Conservation (phyloP, 1,140 invertebrate species). For the Maconellicoccus hirsutus region DNA sequence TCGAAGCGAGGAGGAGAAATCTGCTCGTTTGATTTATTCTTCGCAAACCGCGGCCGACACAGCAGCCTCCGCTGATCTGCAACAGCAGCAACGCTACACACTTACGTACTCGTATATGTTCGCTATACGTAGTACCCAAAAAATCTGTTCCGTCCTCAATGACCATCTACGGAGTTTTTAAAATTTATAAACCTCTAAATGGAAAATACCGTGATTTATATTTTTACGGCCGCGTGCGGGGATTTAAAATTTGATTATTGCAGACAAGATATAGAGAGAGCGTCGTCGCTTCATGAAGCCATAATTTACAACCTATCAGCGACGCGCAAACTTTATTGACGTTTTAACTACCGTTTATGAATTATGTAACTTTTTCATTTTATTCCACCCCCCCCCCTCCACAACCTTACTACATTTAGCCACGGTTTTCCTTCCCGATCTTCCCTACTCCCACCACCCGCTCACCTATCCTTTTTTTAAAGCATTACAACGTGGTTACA, state of each 20-base stretch:
- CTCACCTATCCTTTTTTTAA: no score
- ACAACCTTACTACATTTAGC: no score
- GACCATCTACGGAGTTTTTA: background rate
- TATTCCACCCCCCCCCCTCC: no score
- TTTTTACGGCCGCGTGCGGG: background rate
- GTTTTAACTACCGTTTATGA: background rate
- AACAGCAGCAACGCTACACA: no score
- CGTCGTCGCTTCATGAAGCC: background rate
- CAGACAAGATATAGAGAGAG: background rate
- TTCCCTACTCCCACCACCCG: no score
- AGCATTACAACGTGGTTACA: no score
- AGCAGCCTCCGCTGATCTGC: no score
- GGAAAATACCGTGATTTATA: background rate
- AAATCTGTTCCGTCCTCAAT: background rate
- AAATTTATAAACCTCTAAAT: background rate
- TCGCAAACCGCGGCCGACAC: background rate
- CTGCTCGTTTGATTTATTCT: background rate
- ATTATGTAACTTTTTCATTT: background rate
- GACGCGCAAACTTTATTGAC: background rate
- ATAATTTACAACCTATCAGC: background rate
- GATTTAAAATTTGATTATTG: slow-evolving; percentile 10
- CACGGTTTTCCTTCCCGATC: no score
- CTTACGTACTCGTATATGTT: no score
- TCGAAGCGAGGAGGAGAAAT: no score
- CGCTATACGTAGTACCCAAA: background rate